Conservation (phyloP, 1,140 invertebrate genomes). For the Bombus cullumanus region DNA sequence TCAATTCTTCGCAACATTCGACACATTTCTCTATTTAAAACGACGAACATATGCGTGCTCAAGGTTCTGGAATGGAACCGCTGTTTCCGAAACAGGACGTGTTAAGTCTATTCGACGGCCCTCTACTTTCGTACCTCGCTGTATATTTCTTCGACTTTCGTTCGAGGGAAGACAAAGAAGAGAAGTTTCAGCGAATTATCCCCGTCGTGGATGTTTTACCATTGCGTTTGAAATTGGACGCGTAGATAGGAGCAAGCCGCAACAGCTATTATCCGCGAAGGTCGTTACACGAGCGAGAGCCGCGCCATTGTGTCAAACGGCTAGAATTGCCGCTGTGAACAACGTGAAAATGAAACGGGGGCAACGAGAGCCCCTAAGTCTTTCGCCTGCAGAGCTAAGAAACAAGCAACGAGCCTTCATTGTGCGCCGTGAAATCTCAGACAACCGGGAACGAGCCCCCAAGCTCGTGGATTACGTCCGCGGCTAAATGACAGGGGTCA, state of each 20-base stretch:
- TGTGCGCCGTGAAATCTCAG: slow-evolving; percentile 52
- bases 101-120: too few relatives aligned
- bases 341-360: slow-evolving; percentile 66
- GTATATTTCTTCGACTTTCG: background rate
- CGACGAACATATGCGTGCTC: too few relatives aligned
- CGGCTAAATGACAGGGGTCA: slow-evolving; percentile 30
- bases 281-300: slow-evolving; percentile 57
- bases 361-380: slow-evolving; percentile 38
- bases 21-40: too few relatives aligned
- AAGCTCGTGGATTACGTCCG: slow-evolving; percentile 13
- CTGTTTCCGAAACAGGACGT: too few relatives aligned
- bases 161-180: background rate
- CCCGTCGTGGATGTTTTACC: slow-evolving; percentile 3
- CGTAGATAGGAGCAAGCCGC: background rate
- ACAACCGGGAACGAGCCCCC: slow-evolving; percentile 11
- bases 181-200: slow-evolving; percentile 14
- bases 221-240: slow-evolving; percentile 10
- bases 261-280: slow-evolving; percentile 56
- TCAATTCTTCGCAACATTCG: too few relatives aligned
- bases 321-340: slow-evolving; percentile 44
- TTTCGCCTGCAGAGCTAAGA: slow-evolving; percentile 12
- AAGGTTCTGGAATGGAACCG: too few relatives aligned
- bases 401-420: slow-evolving; percentile 34
- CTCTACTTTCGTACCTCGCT: too few relatives aligned
- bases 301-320: slow-evolving; percentile 59